Percentiles rank a stretch among this genome's conserved stretches.
These are phyloP conservation scores for Drosophila serrata DNA, from an alignment of 1,140 invertebrate species.

Conservation along the genomic window DNA sequence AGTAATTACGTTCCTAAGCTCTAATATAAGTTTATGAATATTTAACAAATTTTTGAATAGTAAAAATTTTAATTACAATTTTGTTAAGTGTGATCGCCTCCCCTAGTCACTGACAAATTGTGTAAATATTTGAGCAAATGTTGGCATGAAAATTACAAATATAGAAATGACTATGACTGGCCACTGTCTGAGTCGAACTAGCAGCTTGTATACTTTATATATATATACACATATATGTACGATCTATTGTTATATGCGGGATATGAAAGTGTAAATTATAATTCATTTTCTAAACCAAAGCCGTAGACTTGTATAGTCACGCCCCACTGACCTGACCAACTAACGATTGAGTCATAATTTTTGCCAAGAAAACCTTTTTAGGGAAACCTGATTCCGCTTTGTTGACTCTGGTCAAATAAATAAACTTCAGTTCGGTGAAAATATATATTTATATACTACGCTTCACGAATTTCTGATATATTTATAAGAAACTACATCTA, in stretches of 20 bases:
- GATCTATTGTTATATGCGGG: constrained; percentile 27
- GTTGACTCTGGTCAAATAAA: constrained; percentile 23
- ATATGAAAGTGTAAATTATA: constrained; percentile 45
- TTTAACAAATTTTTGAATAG: constrained; percentile 13
- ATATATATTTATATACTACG: background rate
- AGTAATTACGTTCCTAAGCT: constrained; percentile 25
- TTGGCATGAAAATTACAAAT: constrained; percentile 41
- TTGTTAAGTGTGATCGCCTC: constrained; percentile 21
- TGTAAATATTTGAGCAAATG: constrained; percentile 61
- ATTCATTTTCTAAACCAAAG: constrained; percentile 30
- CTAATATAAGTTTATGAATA: constrained; percentile 2
- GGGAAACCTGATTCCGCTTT: constrained; percentile 27
- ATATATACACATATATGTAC: background rate
- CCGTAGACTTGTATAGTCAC: constrained; percentile 43
- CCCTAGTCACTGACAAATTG: constrained; percentile 44
- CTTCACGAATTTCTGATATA: no score
- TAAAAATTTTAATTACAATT: constrained; percentile 22
- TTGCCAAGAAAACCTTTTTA: constrained; percentile 30
- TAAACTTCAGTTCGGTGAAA: constrained; percentile 5
- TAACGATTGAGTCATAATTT: constrained; percentile 45
- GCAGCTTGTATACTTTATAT: constrained; percentile 12
- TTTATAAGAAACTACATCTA: background rate
- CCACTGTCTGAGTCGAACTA: constrained; percentile 1
- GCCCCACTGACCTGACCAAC: constrained; percentile 41
- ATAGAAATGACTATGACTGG: constrained; percentile 32